Conservation (phyloP, 2,888 invertebrate genomes). For the Biston betularia region DNA sequence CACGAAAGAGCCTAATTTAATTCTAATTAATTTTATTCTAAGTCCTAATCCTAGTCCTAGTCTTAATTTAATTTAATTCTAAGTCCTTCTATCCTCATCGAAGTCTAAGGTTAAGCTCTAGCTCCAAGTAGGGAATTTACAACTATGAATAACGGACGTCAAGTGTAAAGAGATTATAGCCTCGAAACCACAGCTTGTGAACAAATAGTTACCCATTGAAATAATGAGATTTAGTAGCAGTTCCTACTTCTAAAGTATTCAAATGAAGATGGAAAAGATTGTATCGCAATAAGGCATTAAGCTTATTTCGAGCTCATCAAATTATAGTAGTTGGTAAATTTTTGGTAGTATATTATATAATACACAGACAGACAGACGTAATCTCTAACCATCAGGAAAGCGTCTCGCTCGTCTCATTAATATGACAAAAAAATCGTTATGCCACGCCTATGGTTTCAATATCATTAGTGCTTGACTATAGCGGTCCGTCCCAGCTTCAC, state of each 20-base stretch:
- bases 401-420: too few relatives aligned
- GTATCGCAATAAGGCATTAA: conserved; percentile 36
- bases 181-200: conserved; percentile 49
- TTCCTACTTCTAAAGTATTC: conserved; percentile 33
- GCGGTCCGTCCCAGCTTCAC: too few relatives aligned
- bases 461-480: too few relatives aligned
- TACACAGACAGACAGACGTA: too few relatives aligned
- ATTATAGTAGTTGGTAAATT: neutral
- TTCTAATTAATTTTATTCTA: too few relatives aligned
- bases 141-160: conserved; percentile 45
- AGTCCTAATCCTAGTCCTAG: too few relatives aligned
- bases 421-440: too few relatives aligned
- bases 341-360: neutral
- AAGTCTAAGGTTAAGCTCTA: neutral
- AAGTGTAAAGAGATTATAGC: conserved; percentile 61
- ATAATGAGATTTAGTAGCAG: conserved; percentile 30
- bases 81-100: conserved; percentile 21
- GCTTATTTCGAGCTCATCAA: conserved; percentile 32
- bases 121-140: conserved; percentile 22
- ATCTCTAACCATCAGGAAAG: too few relatives aligned
- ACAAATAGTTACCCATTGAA: conserved; percentile 47
- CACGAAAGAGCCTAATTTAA: neutral
- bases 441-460: too few relatives aligned
- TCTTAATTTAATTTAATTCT: too few relatives aligned
- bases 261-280: conserved; percentile 35